Conservation (phyloP, 2,797 vertebrate species). For the Danio jaintianensis region DNA sequence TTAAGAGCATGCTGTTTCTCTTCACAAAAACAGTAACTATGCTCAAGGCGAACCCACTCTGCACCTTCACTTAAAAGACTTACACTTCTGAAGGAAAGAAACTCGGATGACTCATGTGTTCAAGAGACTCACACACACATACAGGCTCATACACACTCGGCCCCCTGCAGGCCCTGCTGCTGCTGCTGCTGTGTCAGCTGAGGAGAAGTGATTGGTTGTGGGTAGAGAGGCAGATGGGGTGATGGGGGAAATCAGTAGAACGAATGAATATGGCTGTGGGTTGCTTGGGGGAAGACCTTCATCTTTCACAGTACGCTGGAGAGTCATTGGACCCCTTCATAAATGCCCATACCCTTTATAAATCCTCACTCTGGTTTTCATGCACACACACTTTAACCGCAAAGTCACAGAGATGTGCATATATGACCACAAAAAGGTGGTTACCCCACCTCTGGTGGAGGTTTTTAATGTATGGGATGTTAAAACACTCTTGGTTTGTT, state of each 20-base stretch:
- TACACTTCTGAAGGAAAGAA: slow-evolving; percentile 7
- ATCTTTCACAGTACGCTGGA: slow-evolving; percentile 38
- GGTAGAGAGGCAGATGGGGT: slow-evolving; percentile 23
- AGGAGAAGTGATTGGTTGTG: slow-evolving; percentile 39
- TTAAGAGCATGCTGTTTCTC: background rate
- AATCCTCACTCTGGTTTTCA: background rate
- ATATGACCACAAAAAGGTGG: background rate
- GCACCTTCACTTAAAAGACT: slow-evolving; percentile 13
- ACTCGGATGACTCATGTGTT: slow-evolving; percentile 27
- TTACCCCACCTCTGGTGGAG: background rate
- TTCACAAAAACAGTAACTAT: background rate
- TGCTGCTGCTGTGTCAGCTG: slow-evolving; percentile 47
- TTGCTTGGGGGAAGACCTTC: slow-evolving; percentile 35
- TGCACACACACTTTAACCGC: background rate
- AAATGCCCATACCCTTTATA: background rate
- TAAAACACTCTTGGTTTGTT: background rate
- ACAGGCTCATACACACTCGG: background rate
- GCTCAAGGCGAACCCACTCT: background rate
- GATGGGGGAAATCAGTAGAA: slow-evolving; percentile 43
- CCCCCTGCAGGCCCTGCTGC: slow-evolving; percentile 24
- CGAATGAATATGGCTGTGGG: slow-evolving; percentile 33
- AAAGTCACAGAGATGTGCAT: background rate
- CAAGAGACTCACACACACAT: background rate
- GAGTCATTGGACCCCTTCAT: slow-evolving; percentile 20
- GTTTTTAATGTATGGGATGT: background rate